Conservation (phyloP, 2,888 invertebrate species). For the Acronicta psi region DNA sequence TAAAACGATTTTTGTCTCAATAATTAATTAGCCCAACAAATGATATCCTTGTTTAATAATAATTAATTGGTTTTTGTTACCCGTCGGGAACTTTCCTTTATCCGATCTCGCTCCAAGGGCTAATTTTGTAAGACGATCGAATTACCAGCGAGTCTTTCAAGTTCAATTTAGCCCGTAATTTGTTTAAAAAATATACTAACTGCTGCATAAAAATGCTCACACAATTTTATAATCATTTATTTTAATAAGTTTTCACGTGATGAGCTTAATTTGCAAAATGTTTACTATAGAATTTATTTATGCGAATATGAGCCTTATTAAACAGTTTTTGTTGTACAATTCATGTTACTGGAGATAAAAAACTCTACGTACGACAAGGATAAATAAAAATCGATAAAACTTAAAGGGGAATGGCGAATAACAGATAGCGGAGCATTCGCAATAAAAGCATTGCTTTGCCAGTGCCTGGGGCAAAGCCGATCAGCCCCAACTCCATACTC, state of each 20-base stretch:
- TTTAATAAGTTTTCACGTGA: neutral
- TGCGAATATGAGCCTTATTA: no score
- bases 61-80: slow-evolving; percentile 52
- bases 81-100: slow-evolving; percentile 58
- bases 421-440: slow-evolving; percentile 53
- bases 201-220: slow-evolving; percentile 28
- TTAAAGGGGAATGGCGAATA: slow-evolving; percentile 48
- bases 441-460: slow-evolving; percentile 68
- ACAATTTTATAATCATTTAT: slow-evolving; percentile 9
- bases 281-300: neutral
- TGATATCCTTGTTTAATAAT: slow-evolving; percentile 45
- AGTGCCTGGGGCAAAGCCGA: slow-evolving; percentile 64
- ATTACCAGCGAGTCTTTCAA: slow-evolving; percentile 68
- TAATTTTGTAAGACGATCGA: slow-evolving; percentile 72
- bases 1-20: slow-evolving; percentile 29
- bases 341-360: slow-evolving; percentile 21
- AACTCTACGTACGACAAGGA: slow-evolving; percentile 7
- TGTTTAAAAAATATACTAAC: slow-evolving; percentile 63
- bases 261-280: neutral
- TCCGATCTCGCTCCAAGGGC: slow-evolving; percentile 62
- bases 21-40: slow-evolving; percentile 53
- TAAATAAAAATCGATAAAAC: slow-evolving; percentile 38
- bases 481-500: slow-evolving; percentile 53
- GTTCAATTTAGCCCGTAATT: slow-evolving; percentile 64
- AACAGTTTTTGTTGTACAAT: no score